Percentiles rank a stretch among this genome's conserved stretches.
Conservation (phyloP, 1,140 invertebrate genomes). For the Gerris buenoi region DNA sequence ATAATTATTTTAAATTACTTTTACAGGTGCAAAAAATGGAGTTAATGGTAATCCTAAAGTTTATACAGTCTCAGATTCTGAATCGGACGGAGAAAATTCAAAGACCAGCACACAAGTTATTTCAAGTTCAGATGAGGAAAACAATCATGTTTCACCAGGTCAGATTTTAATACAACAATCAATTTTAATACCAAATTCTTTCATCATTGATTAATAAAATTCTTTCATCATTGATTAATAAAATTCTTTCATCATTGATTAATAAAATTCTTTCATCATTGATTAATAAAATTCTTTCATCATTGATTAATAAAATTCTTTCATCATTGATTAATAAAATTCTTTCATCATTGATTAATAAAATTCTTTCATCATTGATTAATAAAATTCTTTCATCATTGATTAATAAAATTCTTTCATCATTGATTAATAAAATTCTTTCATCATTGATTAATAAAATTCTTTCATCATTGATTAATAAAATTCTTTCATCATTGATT, state of each 20-base stretch:
- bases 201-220: background rate
- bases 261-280: background rate
- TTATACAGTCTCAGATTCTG: background rate
- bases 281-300: background rate
- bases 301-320: background rate
- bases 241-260: background rate
- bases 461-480: background rate
- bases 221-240: background rate
- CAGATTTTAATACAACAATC: background rate
- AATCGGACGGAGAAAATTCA: background rate
- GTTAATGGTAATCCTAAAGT: background rate
- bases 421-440: background rate
- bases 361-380: background rate
- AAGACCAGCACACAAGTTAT: background rate
- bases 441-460: background rate
- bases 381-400: background rate
- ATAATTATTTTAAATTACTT: background rate
- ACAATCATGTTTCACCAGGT: background rate
- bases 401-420: background rate
- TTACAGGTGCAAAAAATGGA: background rate
- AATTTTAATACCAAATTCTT: background rate
- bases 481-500: no score
- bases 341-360: background rate
- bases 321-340: background rate
- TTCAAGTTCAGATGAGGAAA: background rate